Conservation (phyloP, 2,113 vertebrate species). For the Vulpes ferrilata region DNA sequence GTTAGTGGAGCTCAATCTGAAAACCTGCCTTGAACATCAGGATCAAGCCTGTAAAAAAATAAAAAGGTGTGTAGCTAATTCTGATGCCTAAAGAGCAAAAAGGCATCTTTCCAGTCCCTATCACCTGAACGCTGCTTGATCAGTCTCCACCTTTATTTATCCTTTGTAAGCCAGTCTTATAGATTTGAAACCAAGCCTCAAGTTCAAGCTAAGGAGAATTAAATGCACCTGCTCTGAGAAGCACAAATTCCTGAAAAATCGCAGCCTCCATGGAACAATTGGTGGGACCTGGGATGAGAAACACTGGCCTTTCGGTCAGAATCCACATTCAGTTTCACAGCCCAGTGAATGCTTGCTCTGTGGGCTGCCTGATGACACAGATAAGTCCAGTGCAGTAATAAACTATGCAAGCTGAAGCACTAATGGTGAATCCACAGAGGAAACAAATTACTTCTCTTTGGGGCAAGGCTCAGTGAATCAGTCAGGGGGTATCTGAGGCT, state of each 20-base stretch:
- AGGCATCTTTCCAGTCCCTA: accelerated
- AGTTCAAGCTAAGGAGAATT: constrained; percentile 1
- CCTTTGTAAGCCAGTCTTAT: background rate
- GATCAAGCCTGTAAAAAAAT: background rate
- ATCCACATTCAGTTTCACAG: background rate
- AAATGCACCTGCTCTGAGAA: constrained; percentile 10
- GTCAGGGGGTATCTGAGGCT: background rate
- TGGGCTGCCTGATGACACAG: background rate
- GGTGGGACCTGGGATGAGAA: background rate
- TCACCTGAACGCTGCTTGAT: background rate
- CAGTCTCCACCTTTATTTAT: background rate
- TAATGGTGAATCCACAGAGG: constrained; percentile 36
- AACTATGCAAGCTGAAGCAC: background rate
- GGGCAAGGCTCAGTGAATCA: background rate
- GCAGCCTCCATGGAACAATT: background rate
- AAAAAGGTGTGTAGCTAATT: background rate
- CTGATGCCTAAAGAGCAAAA: background rate
- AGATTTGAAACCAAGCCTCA: background rate
- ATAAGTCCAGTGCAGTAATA: background rate
- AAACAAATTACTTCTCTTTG: constrained; percentile 60
- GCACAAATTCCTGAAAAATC: background rate
- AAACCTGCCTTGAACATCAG: constrained; percentile 34
- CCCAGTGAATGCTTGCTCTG: background rate
- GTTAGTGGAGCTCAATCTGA: background rate
- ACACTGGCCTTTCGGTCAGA: background rate